Conservation (phyloP, 2,113 vertebrate genomes). For the Peromyscus polionotus region DNA sequence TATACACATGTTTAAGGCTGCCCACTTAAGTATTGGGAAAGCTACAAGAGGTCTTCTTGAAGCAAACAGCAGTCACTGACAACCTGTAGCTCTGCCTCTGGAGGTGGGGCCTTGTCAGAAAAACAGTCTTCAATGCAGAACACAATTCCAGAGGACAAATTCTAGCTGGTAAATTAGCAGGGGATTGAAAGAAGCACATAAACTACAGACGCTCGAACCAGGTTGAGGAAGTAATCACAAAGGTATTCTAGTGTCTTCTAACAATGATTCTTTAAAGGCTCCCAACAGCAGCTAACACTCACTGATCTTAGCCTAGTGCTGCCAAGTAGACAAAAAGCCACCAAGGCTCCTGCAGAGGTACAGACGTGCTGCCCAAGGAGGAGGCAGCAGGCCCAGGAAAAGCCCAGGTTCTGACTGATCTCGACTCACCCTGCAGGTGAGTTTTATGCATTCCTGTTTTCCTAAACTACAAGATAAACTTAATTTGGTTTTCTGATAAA, state of each 20-base stretch:
- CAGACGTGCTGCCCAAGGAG: background rate
- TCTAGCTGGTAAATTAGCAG: background rate
- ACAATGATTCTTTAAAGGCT: conserved; percentile 6
- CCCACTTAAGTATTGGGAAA: background rate
- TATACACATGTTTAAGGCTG: background rate
- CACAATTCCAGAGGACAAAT: conserved; percentile 4
- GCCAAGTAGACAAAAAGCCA: background rate
- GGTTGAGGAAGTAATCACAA: background rate
- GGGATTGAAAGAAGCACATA: background rate
- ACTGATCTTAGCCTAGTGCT: background rate
- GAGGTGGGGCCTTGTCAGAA: background rate
- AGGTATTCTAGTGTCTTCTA: conserved; percentile 19
- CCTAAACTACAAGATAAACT: conserved; percentile 42
- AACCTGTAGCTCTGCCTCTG: background rate
- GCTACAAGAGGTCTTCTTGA: background rate
- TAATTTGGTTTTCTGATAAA: conserved; percentile 1
- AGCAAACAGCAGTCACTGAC: background rate
- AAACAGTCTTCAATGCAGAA: background rate
- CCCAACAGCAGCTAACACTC: background rate
- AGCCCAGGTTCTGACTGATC: background rate
- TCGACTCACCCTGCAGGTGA: background rate
- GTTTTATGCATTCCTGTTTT: background rate
- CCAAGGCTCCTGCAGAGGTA: background rate
- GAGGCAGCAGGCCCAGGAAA: background rate
- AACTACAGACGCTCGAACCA: background rate